phyloP scores from a whole-genome alignment of 2,888 invertebrate genomes.

The Pristionchus mayeri region DNA sequence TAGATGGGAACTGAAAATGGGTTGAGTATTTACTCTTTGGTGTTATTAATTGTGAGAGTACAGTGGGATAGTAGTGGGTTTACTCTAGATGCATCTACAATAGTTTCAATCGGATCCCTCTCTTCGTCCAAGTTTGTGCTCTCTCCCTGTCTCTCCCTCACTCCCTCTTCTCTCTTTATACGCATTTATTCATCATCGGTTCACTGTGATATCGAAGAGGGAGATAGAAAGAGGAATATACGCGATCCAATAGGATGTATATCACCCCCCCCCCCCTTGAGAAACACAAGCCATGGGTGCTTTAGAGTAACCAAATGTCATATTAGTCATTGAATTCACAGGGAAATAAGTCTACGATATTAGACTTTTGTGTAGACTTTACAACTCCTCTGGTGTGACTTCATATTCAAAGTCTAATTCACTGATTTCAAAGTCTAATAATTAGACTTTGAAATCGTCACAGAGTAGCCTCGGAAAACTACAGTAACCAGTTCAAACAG shows the following conservation, averaged over 20 bases:
- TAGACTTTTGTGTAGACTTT: too few relatives aligned
- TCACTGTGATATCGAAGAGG: background rate
- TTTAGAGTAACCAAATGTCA: too few relatives aligned
- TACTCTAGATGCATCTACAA: slow-evolving; percentile 13
- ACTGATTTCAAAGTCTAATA: too few relatives aligned
- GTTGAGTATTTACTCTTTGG: background rate
- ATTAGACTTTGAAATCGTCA: too few relatives aligned
- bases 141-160: background rate
- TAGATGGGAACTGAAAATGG: background rate
- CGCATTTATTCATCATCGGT: background rate
- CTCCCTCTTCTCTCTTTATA: background rate
- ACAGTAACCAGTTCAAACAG: too few relatives aligned
- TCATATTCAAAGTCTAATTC: too few relatives aligned
- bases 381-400: too few relatives aligned
- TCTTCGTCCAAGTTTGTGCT: background rate
- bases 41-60: background rate
- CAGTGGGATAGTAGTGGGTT: background rate
- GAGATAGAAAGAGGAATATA: slow-evolving; percentile 1
- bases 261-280: background rate
- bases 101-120: background rate
- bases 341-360: too few relatives aligned
- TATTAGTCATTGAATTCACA: too few relatives aligned
- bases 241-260: background rate
- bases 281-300: background rate
- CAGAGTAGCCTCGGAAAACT: too few relatives aligned